Conservation (phyloP, 2,113 vertebrate species). For the Cyanoliseus patagonus region DNA sequence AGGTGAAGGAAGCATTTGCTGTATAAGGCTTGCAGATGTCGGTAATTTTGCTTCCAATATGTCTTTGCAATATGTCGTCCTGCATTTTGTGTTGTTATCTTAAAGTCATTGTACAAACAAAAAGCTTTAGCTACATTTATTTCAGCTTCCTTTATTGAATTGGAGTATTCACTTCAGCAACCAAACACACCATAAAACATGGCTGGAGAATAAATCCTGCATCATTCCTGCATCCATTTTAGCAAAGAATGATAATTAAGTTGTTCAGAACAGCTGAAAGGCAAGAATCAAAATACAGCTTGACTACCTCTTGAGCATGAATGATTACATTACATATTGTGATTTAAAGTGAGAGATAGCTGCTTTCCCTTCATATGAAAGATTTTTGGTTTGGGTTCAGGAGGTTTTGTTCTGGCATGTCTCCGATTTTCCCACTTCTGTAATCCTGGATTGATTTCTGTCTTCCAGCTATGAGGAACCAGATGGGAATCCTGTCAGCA, state of each 20-base stretch:
- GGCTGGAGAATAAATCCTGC: not conserved
- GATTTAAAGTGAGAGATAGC: not conserved
- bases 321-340: not conserved
- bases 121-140: not conserved
- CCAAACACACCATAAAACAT: not conserved
- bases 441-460: not conserved
- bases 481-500: not conserved
- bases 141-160: not conserved
- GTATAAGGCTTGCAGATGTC: conserved; percentile 1
- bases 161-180: not conserved
- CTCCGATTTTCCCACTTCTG: not conserved
- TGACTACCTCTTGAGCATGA: not conserved
- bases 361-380: not conserved
- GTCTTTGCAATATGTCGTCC: not conserved
- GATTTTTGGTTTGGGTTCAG: not conserved
- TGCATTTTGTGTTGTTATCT: not conserved
- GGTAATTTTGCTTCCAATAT: conserved; percentile 32
- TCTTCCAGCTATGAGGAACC: not conserved
- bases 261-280: conserved; percentile 16
- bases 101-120: not conserved
- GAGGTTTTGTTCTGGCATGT: not conserved
- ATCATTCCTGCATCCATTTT: not conserved
- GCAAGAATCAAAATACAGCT: not conserved
- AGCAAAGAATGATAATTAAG: not conserved
- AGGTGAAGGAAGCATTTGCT: conserved; percentile 18